These are phyloP conservation scores for Stenolophus ochropezus DNA, from an alignment of 2,888 invertebrate species.

Conservation along the genomic window DNA sequence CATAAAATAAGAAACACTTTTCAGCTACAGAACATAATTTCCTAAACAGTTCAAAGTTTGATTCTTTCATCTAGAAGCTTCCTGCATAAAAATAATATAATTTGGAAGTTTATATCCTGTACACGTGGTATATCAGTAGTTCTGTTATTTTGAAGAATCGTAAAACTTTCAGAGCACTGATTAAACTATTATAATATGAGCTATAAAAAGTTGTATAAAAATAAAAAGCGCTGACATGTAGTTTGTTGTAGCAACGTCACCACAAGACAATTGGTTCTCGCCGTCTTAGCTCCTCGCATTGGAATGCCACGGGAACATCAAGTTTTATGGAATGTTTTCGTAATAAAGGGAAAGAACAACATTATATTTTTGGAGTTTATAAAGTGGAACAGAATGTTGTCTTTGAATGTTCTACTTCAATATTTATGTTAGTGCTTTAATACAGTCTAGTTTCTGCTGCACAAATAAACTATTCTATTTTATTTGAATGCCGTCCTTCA, in stretches of 20 bases:
- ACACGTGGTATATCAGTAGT: slow-evolving; percentile 6
- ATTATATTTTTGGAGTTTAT: slow-evolving; percentile 58
- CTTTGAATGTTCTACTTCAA: slow-evolving; percentile 48
- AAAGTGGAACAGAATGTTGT: slow-evolving; percentile 56
- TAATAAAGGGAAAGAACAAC: slow-evolving; percentile 58
- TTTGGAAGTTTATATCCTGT: background rate
- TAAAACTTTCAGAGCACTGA: slow-evolving; percentile 22
- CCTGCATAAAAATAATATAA: background rate
- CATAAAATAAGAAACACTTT: no score
- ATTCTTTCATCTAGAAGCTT: background rate
- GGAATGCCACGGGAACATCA: slow-evolving; percentile 44
- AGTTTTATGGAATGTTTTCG: slow-evolving; percentile 59
- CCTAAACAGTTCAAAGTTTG: no score
- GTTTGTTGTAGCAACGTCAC: slow-evolving; percentile 28
- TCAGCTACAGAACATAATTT: no score
- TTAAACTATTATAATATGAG: slow-evolving; percentile 26
- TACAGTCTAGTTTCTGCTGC: slow-evolving; percentile 10
- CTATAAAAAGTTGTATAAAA: slow-evolving; percentile 33
- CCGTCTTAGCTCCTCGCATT: slow-evolving; percentile 16
- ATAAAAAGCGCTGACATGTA: slow-evolving; percentile 36
- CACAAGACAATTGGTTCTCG: slow-evolving; percentile 51
- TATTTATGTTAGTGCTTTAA: slow-evolving; percentile 52
- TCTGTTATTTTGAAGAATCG: slow-evolving; percentile 1
- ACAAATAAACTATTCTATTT: slow-evolving; percentile 32
- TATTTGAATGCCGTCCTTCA: background rate